Evolutionary conservation across 2,888 invertebrate species (phyloP), one percentile per base, ranked within the genome.

Genomic region (Sarcophaga rosellei): DNA sequence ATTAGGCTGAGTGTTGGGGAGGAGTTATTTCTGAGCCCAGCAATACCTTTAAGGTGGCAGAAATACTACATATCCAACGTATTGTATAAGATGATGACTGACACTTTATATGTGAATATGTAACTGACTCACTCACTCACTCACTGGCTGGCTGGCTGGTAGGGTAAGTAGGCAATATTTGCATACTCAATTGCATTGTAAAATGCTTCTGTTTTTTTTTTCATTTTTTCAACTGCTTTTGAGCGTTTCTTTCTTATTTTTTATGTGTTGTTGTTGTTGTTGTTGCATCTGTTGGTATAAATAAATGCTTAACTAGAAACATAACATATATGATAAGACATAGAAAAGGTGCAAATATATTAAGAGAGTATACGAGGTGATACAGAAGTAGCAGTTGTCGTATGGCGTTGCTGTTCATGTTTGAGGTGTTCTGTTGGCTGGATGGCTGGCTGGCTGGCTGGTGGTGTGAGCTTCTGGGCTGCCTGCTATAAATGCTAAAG

Each of bases 171-270:
- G 91, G 92, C 92, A 91, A 92, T 92, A 91, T 91, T 92, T 92
- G 91, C 91, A 92, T 92, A 91, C 91, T 92, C 91, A 92, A 91
- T 92, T 92, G 92, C 91, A 92, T 91, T 92, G 91, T 91, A 90
- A 91, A 91, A 91, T 91, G 90, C 77, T 44, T 75, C 35, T 35
- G 3, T 4, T 66, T 0, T 65, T 35, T 44, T 45, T 66, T 74
- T 62, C 74, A 61, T 79, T 61, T 70, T 66, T 70, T 72, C 74
- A 25, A 15, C 35, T 35, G 35, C 35, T 35, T 35, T 35, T 35
- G 35, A 35, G 35, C 35, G 35, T 35, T 35, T 35, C n/a, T 17
- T 74, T 17, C 45, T n/a, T 63, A 3, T 74, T 21, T 74, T 62
- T 70, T 69, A 77, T 74, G 73, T 62, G 62, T 74, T 35, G 0